These are phyloP conservation scores for Hyperoodon ampullatus DNA, from an alignment of 2,113 vertebrate genomes.

Conservation along the genomic window DNA sequence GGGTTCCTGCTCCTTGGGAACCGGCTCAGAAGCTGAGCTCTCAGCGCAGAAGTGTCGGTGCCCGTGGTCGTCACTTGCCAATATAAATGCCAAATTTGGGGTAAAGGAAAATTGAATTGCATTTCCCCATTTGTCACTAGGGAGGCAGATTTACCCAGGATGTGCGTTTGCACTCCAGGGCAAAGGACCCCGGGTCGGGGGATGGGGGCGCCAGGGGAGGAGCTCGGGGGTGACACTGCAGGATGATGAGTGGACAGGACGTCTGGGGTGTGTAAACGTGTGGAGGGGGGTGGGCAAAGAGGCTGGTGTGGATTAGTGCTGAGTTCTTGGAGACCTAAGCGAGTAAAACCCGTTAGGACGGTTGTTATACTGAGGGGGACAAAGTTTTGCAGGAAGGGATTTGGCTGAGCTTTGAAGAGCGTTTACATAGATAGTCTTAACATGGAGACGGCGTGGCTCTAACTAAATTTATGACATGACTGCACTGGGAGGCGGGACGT, in stretches of 20 bases:
- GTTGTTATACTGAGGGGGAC: not conserved
- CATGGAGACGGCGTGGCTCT: accelerated
- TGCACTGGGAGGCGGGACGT: not conserved
- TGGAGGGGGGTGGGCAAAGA: accelerated
- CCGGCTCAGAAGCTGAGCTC: not conserved
- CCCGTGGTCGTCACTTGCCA: not conserved
- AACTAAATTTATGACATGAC: accelerated
- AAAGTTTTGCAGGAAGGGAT: too few relatives aligned
- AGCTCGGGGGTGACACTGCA: accelerated
- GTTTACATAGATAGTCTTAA: accelerated
- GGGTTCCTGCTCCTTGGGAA: not conserved
- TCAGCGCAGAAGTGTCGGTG: accelerated
- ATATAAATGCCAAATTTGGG: not conserved
- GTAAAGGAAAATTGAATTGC: too few relatives aligned
- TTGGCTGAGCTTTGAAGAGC: accelerated
- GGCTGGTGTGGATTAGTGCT: not conserved
- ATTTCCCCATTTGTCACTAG: not conserved
- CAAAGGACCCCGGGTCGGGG: not conserved
- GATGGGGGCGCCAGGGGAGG: too few relatives aligned
- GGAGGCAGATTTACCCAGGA: too few relatives aligned
- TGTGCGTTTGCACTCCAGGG: not conserved
- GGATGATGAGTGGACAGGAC: not conserved
- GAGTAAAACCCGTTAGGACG: accelerated
- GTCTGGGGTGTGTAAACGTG: not conserved
- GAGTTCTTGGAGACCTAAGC: not conserved